These are phyloP conservation scores for Pachyrhynchus sulphureomaculatus DNA, from an alignment of 1,140 invertebrate species.

Conservation along the genomic window DNA sequence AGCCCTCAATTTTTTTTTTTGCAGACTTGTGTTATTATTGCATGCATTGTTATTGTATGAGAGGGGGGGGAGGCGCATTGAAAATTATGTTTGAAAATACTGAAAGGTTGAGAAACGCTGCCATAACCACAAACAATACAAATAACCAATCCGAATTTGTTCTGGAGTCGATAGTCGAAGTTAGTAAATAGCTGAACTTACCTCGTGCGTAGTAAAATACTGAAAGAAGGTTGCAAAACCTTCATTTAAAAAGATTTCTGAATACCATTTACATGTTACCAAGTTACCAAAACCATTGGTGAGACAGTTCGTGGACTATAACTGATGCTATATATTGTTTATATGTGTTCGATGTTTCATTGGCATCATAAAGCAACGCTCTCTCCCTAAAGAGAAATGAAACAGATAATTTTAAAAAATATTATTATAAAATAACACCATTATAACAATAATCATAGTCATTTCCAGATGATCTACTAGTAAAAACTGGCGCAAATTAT, in stretches of 20 bases:
- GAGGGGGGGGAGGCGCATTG: no score
- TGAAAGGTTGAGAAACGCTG: no score
- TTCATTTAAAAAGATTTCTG: constrained; percentile 53
- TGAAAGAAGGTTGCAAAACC: constrained; percentile 53
- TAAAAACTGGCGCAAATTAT: no score
- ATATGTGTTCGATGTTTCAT: constrained; percentile 51
- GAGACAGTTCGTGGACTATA: constrained; percentile 62
- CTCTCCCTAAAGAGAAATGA: constrained; percentile 62
- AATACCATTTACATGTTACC: constrained; percentile 59
- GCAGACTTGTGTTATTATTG: no score
- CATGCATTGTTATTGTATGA: no score
- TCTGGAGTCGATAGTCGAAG: background rate
- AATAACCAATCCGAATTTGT: background rate
- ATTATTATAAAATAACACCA: no score
- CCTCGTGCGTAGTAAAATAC: constrained; percentile 32
- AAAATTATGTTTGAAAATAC: no score
- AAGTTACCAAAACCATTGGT: constrained; percentile 71
- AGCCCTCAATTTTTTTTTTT: no score
- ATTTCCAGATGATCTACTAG: no score
- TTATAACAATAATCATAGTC: no score
- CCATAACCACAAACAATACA: no score
- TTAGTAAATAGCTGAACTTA: background rate
- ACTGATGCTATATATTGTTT: constrained; percentile 54
- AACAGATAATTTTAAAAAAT: no score
- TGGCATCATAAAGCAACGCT: constrained; percentile 71